Percentiles rank a stretch among this genome's conserved stretches.
These are phyloP conservation scores for Nematostella vectensis DNA, from an alignment of 92 coral and sea anemone genomes.

Conservation along the genomic window DNA sequence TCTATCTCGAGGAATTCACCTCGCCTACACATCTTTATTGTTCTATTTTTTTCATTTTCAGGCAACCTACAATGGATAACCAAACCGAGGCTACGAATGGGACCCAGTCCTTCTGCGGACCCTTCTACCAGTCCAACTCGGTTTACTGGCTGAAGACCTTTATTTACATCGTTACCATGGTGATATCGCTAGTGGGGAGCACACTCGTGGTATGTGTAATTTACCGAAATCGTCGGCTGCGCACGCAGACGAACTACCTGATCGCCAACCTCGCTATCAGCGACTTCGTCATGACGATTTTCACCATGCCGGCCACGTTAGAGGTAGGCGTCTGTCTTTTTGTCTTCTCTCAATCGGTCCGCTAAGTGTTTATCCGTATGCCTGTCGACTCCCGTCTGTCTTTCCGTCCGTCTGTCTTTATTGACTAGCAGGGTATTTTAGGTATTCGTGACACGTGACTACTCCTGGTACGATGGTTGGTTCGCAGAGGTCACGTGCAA, in stretches of 20 bases:
- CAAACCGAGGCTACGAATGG: too few species aligned
- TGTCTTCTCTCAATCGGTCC: too few species aligned
- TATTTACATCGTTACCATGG: constrained; percentile 31
- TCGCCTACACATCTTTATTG: too few species aligned
- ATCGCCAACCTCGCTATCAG: constrained; percentile 60
- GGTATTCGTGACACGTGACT: constrained; percentile 3
- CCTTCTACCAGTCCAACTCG: not conserved
- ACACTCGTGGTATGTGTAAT: constrained; percentile 39
- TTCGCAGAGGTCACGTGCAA: constrained; percentile 43
- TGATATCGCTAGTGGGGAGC: constrained; percentile 41
- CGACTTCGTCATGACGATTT: constrained; percentile 42
- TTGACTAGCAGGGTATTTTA: too few species aligned
- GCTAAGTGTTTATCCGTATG: too few species aligned
- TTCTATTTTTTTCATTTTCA: too few species aligned
- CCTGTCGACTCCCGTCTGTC: too few species aligned
- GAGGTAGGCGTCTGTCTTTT: too few species aligned
- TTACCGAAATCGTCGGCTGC: constrained; percentile 32
- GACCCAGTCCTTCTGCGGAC: not conserved
- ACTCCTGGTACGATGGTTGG: constrained; percentile 22
- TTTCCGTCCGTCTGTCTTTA: too few species aligned
- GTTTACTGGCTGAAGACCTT: constrained; percentile 13
- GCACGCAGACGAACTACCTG: constrained; percentile 53
- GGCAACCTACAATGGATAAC: too few species aligned
- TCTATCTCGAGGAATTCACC: too few species aligned
- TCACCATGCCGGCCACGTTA: constrained; percentile 32